Percentiles rank a stretch among this genome's conserved stretches.
These are phyloP conservation scores for Crepidodera aurea DNA, from an alignment of 2,888 invertebrate species.

Conservation along the genomic window DNA sequence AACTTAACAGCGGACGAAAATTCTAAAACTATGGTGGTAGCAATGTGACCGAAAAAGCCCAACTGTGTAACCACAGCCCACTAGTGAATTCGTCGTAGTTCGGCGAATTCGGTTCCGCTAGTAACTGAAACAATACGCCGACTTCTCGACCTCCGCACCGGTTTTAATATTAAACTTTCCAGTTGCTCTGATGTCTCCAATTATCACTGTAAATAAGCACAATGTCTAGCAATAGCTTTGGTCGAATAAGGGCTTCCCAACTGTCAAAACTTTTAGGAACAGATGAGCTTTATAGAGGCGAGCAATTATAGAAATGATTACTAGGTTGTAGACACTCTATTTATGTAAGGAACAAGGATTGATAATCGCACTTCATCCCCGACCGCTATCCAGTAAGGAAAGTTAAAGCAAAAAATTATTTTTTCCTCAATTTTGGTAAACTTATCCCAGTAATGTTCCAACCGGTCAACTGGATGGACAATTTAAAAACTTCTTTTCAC, in stretches of 20 bases:
- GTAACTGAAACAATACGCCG: conserved; percentile 5
- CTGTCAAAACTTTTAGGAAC: background rate
- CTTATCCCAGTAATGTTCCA: too few relatives aligned
- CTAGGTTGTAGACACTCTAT: too few relatives aligned
- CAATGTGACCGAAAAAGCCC: background rate
- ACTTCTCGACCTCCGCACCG: background rate
- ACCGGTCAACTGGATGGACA: too few relatives aligned
- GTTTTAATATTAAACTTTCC: conserved; percentile 19
- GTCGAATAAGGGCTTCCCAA: background rate
- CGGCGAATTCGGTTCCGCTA: background rate
- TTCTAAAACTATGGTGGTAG: conserved; percentile 10
- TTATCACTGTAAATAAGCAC: conserved; percentile 12
- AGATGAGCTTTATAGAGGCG: background rate
- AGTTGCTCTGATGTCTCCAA: conserved; percentile 15
- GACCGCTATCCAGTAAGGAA: too few relatives aligned
- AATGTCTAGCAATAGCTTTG: background rate
- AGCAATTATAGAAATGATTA: too few relatives aligned
- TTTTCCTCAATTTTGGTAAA: too few relatives aligned
- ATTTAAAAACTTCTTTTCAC: too few relatives aligned
- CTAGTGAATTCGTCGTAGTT: background rate
- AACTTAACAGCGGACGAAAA: conserved; percentile 9
- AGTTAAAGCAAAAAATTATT: too few relatives aligned
- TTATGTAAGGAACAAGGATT: too few relatives aligned
- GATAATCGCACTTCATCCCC: too few relatives aligned
- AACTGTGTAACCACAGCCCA: conserved; percentile 6